Conservation (phyloP, 2,888 invertebrate genomes). For the Hypolimnas misippus region DNA sequence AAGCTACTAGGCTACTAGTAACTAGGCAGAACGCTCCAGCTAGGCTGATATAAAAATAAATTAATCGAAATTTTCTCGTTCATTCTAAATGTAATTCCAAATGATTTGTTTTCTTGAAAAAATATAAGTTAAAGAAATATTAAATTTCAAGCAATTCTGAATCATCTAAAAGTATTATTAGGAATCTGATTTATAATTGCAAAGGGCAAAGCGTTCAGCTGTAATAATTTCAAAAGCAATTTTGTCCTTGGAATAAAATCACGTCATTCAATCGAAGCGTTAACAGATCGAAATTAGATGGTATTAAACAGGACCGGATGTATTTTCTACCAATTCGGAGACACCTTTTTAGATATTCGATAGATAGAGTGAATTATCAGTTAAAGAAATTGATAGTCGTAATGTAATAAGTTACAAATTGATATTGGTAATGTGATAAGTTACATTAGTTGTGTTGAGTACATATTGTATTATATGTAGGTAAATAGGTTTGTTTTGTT, state of each 20-base stretch:
- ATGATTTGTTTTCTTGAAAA: background rate
- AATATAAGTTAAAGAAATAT: background rate
- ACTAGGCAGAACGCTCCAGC: conserved; percentile 98
- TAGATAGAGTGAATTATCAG: background rate
- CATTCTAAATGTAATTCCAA: background rate
- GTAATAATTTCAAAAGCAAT: conserved; percentile 67
- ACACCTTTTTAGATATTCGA: conserved; percentile 10
- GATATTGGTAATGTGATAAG: too few relatives aligned
- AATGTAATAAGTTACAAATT: background rate
- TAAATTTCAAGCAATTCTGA: conserved; percentile 4
- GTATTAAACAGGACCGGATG: conserved; percentile 14
- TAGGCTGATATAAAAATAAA: background rate
- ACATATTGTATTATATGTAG: too few relatives aligned
- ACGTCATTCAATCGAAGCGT: conserved; percentile 53
- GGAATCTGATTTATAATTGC: conserved; percentile 68
- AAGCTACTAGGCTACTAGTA: too few relatives aligned
- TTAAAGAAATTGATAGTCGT: too few relatives aligned
- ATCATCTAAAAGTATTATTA: conserved; percentile 46
- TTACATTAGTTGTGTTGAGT: too few relatives aligned
- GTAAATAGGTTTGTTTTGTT: too few relatives aligned
- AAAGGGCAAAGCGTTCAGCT: conserved; percentile 54
- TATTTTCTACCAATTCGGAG: conserved; percentile 18
- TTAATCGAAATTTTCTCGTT: background rate
- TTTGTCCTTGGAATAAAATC: conserved; percentile 56
- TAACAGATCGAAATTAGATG: conserved; percentile 25